Evolutionary conservation across 2,113 vertebrate species (phyloP).

Genomic region (Ciconia maguari): DNA sequence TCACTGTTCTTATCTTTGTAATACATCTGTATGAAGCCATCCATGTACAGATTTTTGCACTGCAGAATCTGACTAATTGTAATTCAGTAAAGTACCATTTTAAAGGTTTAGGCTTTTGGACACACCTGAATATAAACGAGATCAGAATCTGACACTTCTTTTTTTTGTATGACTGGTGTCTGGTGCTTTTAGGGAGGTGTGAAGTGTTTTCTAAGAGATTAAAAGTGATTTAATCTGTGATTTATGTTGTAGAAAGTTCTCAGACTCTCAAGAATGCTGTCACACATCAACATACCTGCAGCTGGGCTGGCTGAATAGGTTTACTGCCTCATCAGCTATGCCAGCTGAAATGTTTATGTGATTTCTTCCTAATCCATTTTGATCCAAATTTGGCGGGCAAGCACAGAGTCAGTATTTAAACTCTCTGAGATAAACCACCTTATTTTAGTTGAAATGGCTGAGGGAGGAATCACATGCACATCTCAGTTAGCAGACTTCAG

Average conservation of each 20-base stretch:
- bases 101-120: not conserved
- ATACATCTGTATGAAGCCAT: not conserved
- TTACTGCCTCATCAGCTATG: not conserved
- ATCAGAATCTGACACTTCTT: not conserved
- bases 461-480: not conserved
- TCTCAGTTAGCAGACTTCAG: not conserved
- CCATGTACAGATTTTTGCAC: not conserved
- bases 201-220: not conserved
- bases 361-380: not conserved
- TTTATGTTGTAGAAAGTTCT: not conserved
- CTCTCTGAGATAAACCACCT: not conserved
- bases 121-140: fast-evolving
- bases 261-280: not conserved
- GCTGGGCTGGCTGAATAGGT: not conserved
- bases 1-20: not conserved
- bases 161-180: not conserved
- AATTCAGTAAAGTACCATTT: not conserved
- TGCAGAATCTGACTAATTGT: not conserved
- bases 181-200: not conserved
- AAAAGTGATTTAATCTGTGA: not conserved
- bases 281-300: not conserved
- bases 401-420: not conserved
- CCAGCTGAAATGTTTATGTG: not conserved
- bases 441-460: not conserved
- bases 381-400: not conserved